Evolutionary conservation across 2,888 invertebrate genomes (phyloP).

Genomic region (Carpatolechia fugitivella): DNA sequence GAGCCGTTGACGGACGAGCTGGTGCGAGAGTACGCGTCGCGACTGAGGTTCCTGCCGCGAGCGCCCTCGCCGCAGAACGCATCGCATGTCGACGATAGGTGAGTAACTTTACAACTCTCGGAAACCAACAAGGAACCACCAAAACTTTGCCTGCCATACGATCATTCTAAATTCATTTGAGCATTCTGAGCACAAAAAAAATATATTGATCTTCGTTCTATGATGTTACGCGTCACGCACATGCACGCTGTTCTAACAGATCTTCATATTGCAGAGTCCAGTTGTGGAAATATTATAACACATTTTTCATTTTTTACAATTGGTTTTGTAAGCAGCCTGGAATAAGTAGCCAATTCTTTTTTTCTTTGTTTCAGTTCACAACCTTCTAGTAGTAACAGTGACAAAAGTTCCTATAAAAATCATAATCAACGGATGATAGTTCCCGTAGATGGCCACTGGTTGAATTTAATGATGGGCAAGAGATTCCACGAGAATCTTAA

Average conservation of each 20-base stretch:
- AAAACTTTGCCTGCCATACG: no score
- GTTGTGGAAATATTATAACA: no score
- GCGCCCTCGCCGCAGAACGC: conserved; percentile 46
- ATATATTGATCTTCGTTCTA: no score
- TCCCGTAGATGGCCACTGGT: conserved; percentile 78
- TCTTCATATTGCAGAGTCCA: no score
- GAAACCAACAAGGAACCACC: no score
- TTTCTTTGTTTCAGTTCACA: conserved; percentile 54
- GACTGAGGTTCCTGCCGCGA: conserved; percentile 61
- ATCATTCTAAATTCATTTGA: no score
- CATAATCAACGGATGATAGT: conserved; percentile 72
- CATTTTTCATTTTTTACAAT: neutral
- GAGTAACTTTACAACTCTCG: neutral
- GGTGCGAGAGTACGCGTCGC: conserved; percentile 61
- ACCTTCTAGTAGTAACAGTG: conserved; percentile 71
- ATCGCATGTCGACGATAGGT: conserved; percentile 58
- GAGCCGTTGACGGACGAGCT: conserved; percentile 60
- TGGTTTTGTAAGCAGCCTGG: neutral
- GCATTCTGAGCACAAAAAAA: no score
- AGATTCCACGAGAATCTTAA: conserved; percentile 76
- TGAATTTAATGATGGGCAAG: conserved; percentile 81
- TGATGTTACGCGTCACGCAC: no score
- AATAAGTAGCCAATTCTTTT: neutral
- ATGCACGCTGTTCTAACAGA: no score
- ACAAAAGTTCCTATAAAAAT: conserved; percentile 72